Conservation (phyloP, 2,113 vertebrate genomes). For the Megaceryle torquata region DNA sequence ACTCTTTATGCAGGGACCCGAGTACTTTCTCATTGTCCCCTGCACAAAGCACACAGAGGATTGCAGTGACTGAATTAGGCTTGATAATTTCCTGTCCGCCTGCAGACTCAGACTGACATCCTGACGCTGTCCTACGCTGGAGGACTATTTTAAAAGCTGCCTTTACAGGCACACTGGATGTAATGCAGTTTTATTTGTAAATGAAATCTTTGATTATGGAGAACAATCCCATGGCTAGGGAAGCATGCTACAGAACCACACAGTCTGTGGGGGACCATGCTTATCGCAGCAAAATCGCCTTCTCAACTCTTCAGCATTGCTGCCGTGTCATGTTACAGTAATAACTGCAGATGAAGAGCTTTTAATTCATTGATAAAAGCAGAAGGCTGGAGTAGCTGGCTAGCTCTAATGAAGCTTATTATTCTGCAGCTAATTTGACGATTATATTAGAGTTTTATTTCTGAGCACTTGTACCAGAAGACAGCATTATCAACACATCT, state of each 20-base stretch:
- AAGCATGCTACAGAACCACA: not conserved
- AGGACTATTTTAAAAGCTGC: constrained; percentile 25
- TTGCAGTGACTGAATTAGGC: not conserved
- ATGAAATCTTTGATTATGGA: constrained; percentile 58
- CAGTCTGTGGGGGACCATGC: constrained; percentile 41
- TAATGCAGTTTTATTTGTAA: constrained; percentile 21
- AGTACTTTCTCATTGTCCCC: not conserved
- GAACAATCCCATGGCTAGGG: not conserved
- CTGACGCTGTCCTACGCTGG: not conserved
- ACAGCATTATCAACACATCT: constrained; percentile 43
- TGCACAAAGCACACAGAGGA: not conserved
- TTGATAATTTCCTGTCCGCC: constrained; percentile 20
- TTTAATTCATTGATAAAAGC: constrained; percentile 72
- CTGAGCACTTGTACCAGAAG: constrained; percentile 56
- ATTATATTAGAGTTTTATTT: constrained; percentile 64
- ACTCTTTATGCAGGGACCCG: not conserved
- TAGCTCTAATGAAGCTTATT: constrained; percentile 70
- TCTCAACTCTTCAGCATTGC: constrained; percentile 39
- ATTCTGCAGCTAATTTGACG: constrained; percentile 66
- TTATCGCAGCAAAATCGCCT: constrained; percentile 33
- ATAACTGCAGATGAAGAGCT: constrained; percentile 67
- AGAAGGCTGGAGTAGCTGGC: constrained; percentile 61
- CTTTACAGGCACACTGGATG: constrained; percentile 8
- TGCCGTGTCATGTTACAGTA: constrained; percentile 61
- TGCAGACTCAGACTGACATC: constrained; percentile 30